These are phyloP conservation scores for Cryptocheilus praepositus DNA, from an alignment of 2,888 invertebrate species.

Conservation along the genomic window DNA sequence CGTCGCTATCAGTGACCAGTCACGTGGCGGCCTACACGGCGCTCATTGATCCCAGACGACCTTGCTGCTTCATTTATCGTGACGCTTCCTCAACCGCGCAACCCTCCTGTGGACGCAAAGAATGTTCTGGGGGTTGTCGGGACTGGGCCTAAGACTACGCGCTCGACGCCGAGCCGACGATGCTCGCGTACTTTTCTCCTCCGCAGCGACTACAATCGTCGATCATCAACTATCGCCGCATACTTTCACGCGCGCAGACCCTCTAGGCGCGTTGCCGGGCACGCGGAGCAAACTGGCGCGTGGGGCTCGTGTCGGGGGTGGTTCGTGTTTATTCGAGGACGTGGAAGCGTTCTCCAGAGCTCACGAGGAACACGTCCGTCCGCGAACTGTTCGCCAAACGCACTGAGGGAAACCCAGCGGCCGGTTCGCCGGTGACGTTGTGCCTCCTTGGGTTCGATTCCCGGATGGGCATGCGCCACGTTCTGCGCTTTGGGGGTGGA, in stretches of 20 bases:
- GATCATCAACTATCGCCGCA: too few species aligned
- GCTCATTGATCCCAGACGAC: conserved; percentile 48
- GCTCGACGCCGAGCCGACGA: background rate
- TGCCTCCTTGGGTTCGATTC: conserved; percentile 61
- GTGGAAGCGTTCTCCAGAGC: conserved; percentile 49
- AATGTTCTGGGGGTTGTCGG: too few species aligned
- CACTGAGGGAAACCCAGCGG: conserved; percentile 57
- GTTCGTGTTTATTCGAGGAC: conserved; percentile 39
- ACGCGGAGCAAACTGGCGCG: background rate
- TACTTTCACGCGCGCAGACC: too few species aligned
- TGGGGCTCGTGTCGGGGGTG: background rate
- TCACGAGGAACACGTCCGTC: conserved; percentile 66
- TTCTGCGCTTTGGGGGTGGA: conserved; percentile 58
- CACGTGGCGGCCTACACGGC: conserved; percentile 46
- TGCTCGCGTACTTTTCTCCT: too few species aligned
- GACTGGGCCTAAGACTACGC: too few species aligned
- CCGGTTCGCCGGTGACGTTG: conserved; percentile 71
- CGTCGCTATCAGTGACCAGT: conserved; percentile 26
- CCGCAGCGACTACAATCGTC: background rate
- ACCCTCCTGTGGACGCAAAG: too few species aligned
- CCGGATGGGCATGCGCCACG: conserved; percentile 73
- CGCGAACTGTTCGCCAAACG: conserved; percentile 73
- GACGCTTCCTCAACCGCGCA: too few species aligned
- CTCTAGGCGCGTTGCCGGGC: too few species aligned
- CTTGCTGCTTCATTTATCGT: conserved; percentile 33